phyloP scores from a whole-genome alignment of 2,888 invertebrate species.

The Synergus japonicus region DNA sequence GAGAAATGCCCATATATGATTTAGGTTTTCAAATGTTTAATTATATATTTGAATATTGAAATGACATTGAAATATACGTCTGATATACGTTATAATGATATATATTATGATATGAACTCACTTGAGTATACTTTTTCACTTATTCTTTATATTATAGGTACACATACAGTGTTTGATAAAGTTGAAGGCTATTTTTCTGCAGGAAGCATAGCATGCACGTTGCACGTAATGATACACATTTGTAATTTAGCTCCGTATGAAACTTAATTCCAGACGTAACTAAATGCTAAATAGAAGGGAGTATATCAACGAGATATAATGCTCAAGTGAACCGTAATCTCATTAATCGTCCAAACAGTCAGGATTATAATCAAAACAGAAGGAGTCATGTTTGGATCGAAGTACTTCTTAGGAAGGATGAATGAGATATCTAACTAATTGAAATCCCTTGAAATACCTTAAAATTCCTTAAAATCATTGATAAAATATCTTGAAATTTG shows the following conservation, averaged over 20 bases:
- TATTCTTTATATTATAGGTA: not conserved
- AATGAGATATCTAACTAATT: not conserved
- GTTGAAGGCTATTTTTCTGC: not conserved
- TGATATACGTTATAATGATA: too few relatives aligned
- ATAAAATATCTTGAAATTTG: too few relatives aligned
- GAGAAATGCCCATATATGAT: too few relatives aligned
- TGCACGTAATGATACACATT: slow-evolving; percentile 12
- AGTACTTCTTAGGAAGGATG: not conserved
- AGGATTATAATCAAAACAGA: slow-evolving; percentile 27
- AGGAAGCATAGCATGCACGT: not conserved
- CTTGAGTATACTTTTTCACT: not conserved
- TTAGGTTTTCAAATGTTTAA: too few relatives aligned
- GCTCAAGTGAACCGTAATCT: slow-evolving; percentile 22
- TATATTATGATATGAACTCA: too few relatives aligned
- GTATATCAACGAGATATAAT: not conserved
- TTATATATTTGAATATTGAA: too few relatives aligned
- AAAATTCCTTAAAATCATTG: too few relatives aligned
- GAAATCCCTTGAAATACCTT: too few relatives aligned
- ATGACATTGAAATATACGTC: too few relatives aligned
- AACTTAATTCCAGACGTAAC: slow-evolving; percentile 32
- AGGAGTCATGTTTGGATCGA: not conserved
- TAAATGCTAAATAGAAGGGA: slow-evolving; percentile 6
- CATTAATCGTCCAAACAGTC: not conserved
- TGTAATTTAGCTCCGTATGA: slow-evolving; percentile 22
- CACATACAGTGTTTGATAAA: not conserved